These are phyloP conservation scores for Eupleurogrammus muticus DNA, from an alignment of 2,797 vertebrate genomes.

Conservation along the genomic window DNA sequence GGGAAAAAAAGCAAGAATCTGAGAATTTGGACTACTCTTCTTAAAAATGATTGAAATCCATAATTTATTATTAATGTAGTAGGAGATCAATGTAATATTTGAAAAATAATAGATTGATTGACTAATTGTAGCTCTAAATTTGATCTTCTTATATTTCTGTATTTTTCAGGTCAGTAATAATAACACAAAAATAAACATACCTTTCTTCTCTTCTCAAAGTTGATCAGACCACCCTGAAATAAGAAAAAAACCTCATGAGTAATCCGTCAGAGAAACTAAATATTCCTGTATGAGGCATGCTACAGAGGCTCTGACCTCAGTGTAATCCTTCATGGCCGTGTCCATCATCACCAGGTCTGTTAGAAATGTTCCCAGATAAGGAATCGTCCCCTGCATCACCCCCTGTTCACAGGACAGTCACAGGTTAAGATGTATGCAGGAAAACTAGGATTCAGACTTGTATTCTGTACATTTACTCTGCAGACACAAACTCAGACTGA, in stretches of 20 bases:
- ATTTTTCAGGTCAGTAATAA: background rate
- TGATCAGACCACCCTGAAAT: conserved; percentile 81
- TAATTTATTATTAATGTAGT: too few species aligned
- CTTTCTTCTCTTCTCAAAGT: conserved; percentile 86
- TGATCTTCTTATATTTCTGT: too few species aligned
- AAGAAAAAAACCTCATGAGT: background rate
- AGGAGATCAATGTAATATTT: too few species aligned
- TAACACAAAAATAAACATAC: conserved; percentile 34
- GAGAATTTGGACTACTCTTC: too few species aligned
- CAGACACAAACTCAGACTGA: too few species aligned
- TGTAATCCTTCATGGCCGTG: conserved; percentile 96
- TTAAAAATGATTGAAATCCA: too few species aligned
- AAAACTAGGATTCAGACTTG: background rate
- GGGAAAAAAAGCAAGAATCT: too few species aligned
- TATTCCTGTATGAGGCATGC: background rate
- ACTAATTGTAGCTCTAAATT: too few species aligned
- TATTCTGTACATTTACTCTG: too few species aligned
- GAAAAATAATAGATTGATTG: too few species aligned
- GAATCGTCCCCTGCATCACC: conserved; percentile 96
- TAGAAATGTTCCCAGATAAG: conserved; percentile 96
- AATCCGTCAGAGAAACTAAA: background rate
- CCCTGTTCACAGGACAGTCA: conserved; percentile 79
- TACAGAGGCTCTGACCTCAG: conserved; percentile 83
- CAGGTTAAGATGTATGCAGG: background rate
- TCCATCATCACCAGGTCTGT: conserved; percentile 98